A percentile compares a stretch with the other conserved stretches of the same genome.
Conservation (phyloP, 2,888 invertebrate genomes). For the Habrosyne pyritoides region DNA sequence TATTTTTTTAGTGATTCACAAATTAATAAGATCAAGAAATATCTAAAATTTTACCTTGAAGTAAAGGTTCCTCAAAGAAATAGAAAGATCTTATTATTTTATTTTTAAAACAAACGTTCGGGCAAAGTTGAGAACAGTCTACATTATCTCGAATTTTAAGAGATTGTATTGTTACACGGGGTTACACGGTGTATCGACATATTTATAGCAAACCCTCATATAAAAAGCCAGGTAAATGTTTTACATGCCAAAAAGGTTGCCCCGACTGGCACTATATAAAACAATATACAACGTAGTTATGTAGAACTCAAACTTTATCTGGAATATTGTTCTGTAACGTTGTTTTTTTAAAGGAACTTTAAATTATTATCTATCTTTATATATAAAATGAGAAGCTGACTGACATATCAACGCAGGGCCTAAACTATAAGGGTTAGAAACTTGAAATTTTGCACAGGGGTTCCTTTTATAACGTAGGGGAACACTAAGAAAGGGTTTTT, state of each 20-base stretch:
- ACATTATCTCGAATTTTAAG: constrained; percentile 1
- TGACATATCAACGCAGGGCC: no score
- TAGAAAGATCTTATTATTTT: no score
- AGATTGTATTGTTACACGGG: constrained; percentile 8
- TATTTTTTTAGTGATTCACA: no score
- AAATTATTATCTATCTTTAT: no score
- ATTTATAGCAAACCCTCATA: not conserved
- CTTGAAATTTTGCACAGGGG: no score
- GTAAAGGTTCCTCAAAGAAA: no score
- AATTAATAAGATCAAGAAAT: no score
- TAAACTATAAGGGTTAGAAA: no score
- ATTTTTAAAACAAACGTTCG: not conserved
- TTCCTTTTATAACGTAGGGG: no score
- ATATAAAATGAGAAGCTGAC: no score
- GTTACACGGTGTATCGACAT: constrained; percentile 2
- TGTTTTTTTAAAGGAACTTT: not conserved
- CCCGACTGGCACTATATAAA: not conserved
- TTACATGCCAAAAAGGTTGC: constrained; percentile 1
- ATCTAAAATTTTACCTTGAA: no score
- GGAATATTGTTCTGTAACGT: not conserved
- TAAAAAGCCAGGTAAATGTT: constrained; percentile 5
- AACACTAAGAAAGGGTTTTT: no score
- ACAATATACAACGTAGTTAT: not conserved
- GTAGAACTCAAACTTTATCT: not conserved
- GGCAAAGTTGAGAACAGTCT: not conserved